A percentile compares a stretch with the other conserved stretches of the same genome.
Conservation (phyloP, 2,113 vertebrate species). For the Hirundichthys speculiger region DNA sequence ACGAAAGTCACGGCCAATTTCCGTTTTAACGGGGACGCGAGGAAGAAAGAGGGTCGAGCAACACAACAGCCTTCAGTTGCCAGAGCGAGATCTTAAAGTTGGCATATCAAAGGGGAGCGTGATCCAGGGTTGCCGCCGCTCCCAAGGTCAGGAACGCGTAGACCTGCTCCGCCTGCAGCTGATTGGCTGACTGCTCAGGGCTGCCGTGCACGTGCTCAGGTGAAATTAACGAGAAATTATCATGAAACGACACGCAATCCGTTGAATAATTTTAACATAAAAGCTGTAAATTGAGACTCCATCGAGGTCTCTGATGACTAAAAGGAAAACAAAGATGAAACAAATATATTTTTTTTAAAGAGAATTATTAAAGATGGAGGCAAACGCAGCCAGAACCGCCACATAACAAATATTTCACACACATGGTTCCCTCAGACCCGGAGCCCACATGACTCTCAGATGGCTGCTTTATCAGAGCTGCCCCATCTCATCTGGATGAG, state of each 20-base stretch:
- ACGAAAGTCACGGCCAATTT: conserved; percentile 72
- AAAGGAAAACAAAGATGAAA: not conserved
- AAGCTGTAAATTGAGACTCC: conserved; percentile 28
- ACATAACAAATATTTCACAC: conserved; percentile 1
- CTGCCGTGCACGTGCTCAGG: conserved; percentile 15
- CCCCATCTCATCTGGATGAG: conserved; percentile 7
- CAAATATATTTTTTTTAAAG: not conserved
- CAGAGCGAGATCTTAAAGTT: conserved; percentile 62
- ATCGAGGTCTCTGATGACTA: no score
- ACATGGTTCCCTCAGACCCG: not conserved
- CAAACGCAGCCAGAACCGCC: conserved; percentile 1
- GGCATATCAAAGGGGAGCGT: conserved; percentile 63
- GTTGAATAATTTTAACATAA: conserved; percentile 19
- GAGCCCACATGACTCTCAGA: conserved; percentile 12
- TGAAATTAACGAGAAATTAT: conserved; percentile 43
- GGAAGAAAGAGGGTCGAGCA: conserved; percentile 23
- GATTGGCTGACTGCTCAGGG: conserved; percentile 40
- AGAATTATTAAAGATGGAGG: not conserved
- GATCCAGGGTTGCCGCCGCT: conserved; percentile 46
- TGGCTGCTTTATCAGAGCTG: conserved; percentile 28
- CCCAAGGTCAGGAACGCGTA: conserved; percentile 63
- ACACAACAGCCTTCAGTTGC: conserved; percentile 63
- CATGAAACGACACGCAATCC: conserved; percentile 48
- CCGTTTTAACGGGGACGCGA: conserved; percentile 52
- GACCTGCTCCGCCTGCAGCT: conserved; percentile 37